Evolutionary conservation across 2,888 invertebrate genomes (phyloP), one percentile per base, ranked within the genome.

Genomic region (Sphecodes monilicornis): DNA sequence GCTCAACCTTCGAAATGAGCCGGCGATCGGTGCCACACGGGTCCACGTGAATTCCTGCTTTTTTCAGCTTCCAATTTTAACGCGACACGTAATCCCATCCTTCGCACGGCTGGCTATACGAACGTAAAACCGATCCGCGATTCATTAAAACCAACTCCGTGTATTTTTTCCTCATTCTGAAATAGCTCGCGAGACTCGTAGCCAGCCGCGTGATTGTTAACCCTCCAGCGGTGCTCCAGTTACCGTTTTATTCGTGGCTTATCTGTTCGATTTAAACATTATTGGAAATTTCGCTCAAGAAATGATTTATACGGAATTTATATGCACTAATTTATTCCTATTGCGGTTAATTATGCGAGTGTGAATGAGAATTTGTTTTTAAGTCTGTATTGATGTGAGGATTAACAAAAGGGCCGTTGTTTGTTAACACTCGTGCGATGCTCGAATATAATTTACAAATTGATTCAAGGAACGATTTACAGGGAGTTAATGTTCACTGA

Each of bases 1-100:
- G 83, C 75, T 77, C 76, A 89, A 86, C 89, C 89, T 89, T 89
- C 89, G 88, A 89, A 89, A 89, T 84, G 36, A 36, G 36, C 36
- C 22, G 50, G n/a, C 90, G 83, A 85, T 82, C 73, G 74, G 80
- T 69, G 66, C 57, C 50, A n/a, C 76, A 82, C 79, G 81, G 82
- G 85, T 84, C 81, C 88, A 84, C 86, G 88, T 88, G 86, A 84
- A 85, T 72, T 69, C 36, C 43, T 39, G 29, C 2, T 46, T 50
- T 77, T 78, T 18, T 68, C 70, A 68, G 29, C 57, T 82, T 80
- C 84, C 85, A 85, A 46, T 89, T 89, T 88, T 88, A 89, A 85
- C 75, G 60, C 36, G 36, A 36, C 32, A 66, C 66, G 36, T 32
- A 66, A 66, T 36, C 36, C 32, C 50, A 50, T 50, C 50, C 50